Percentiles rank a stretch among this genome's conserved stretches.
Evolutionary conservation across 2,797 vertebrate genomes (phyloP).

Genomic region (Aythya fuligula): DNA sequence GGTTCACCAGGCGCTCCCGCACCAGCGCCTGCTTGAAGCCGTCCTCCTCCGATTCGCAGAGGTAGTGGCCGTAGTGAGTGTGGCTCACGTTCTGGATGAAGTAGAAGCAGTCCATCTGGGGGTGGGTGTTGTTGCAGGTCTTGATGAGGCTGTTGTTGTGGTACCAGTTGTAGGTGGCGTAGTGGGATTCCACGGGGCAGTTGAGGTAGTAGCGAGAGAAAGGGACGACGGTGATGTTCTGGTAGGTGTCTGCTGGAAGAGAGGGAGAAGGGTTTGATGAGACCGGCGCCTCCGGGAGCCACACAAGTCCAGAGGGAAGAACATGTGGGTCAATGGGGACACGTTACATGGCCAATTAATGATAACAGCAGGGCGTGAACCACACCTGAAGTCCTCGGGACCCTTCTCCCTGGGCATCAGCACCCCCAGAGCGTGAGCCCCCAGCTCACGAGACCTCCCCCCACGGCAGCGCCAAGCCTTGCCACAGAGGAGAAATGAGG

Average conservation of each 20-base stretch:
- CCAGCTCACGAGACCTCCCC: neutral
- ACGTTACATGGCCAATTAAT: rapidly evolving
- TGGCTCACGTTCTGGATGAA: conserved; percentile 77
- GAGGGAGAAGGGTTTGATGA: neutral
- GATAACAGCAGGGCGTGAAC: neutral
- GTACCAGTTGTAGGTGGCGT: conserved; percentile 78
- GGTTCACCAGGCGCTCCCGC: conserved; percentile 51
- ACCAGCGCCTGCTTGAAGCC: conserved; percentile 70
- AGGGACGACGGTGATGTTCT: conserved; percentile 61
- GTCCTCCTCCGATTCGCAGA: conserved; percentile 73
- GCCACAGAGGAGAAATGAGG: neutral
- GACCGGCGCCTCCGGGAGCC: neutral
- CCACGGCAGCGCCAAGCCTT: neutral
- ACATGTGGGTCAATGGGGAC: rapidly evolving
- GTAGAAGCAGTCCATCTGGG: conserved; percentile 69
- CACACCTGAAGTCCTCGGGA: rapidly evolving
- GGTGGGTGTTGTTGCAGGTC: conserved; percentile 73
- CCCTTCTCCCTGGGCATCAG: neutral
- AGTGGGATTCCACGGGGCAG: conserved; percentile 79
- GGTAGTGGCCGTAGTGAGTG: conserved; percentile 71
- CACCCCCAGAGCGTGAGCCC: neutral
- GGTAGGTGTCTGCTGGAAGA: neutral
- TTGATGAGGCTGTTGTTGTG: conserved; percentile 68
- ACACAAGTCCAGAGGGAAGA: neutral
- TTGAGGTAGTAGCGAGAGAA: conserved; percentile 80